Evolutionary conservation across 2,797 vertebrate genomes (phyloP).

Genomic region (Gallinago solitaria): DNA sequence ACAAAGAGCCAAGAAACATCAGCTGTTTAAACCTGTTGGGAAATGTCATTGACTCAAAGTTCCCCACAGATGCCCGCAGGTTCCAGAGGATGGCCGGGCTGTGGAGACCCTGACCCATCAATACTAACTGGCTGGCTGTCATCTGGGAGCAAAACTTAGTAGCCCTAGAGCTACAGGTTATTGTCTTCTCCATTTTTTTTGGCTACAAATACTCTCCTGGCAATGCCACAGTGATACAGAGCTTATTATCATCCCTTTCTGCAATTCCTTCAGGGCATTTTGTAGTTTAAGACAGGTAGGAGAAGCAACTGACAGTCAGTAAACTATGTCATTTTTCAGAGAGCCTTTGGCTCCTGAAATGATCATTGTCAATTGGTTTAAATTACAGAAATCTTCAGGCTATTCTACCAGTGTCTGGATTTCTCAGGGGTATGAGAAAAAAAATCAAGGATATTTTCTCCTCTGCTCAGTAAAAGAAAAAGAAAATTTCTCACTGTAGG

Average conservation of each 20-base stretch:
- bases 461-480: neutral
- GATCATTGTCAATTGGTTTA: neutral
- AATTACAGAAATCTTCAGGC: constrained; percentile 38
- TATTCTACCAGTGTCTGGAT: neutral
- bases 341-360: neutral
- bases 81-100: neutral
- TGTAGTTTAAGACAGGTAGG: neutral
- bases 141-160: neutral
- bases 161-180: neutral
- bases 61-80: neutral
- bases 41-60: neutral
- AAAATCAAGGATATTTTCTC: neutral
- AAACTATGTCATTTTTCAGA: constrained; percentile 14
- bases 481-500: neutral
- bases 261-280: neutral
- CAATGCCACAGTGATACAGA: neutral
- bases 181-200: neutral
- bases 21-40: neutral
- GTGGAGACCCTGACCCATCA: accelerated
- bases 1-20: neutral
- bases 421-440: neutral
- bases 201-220: neutral
- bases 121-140: neutral
- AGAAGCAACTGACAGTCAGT: neutral
- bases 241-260: neutral